Evolutionary conservation across 2,113 vertebrate genomes (phyloP).

Genomic region (Gopherus flavomarginatus): DNA sequence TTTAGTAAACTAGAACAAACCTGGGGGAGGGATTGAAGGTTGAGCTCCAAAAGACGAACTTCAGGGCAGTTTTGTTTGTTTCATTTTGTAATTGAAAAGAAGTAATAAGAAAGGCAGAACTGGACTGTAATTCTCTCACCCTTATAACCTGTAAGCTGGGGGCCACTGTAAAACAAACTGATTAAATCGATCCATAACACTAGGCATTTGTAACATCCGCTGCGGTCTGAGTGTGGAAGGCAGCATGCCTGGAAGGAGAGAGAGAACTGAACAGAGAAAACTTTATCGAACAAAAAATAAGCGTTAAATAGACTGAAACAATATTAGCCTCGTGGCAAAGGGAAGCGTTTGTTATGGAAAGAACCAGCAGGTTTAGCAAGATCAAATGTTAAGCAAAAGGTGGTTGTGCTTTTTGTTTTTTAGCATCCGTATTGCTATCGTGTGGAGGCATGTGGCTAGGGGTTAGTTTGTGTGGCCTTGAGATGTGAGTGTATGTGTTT

Average conservation of each 20-base stretch:
- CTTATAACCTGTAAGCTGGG: background rate
- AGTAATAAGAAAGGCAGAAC: background rate
- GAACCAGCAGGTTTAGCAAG: background rate
- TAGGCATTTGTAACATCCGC: background rate
- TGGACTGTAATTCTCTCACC: background rate
- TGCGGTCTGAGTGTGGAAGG: background rate
- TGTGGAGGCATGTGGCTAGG: fast-evolving
- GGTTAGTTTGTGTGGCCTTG: fast-evolving
- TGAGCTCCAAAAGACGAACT: background rate
- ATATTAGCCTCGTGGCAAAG: background rate
- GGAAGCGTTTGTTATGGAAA: background rate
- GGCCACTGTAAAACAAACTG: background rate
- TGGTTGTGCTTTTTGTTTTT: background rate
- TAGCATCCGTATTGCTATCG: background rate
- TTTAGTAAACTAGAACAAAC: constrained; percentile 16
- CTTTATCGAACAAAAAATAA: background rate
- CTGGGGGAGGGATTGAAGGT: background rate
- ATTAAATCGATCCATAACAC: background rate
- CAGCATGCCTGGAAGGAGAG: background rate
- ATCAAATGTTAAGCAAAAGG: background rate
- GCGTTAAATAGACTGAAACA: background rate
- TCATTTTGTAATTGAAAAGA: background rate
- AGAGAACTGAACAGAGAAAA: background rate
- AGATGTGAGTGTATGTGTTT: fast-evolving
- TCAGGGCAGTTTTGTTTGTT: background rate